Conservation (phyloP, 2,888 invertebrate genomes). For the Scotopteryx bipunctaria region DNA sequence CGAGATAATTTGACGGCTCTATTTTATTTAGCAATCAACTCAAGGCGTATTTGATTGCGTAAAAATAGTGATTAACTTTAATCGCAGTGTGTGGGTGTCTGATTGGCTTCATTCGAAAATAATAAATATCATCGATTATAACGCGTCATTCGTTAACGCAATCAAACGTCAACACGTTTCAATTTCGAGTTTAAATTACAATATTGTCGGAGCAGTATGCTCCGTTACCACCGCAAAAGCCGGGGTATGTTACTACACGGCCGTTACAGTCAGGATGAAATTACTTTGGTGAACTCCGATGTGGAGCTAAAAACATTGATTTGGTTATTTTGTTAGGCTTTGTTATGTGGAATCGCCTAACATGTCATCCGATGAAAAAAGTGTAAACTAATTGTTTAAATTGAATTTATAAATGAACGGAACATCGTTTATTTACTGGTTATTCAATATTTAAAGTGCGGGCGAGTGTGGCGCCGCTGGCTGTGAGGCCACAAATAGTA, state of each 20-base stretch:
- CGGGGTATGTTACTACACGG: conserved; percentile 35
- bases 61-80: conserved; percentile 29
- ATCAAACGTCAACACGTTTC: conserved; percentile 41
- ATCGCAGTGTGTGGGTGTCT: conserved; percentile 25
- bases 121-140: conserved; percentile 31
- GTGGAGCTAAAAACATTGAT: conserved; percentile 35
- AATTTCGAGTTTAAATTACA: conserved; percentile 46
- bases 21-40: conserved; percentile 42
- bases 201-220: conserved; percentile 43
- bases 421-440: conserved; percentile 18
- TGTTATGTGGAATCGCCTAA: conserved; percentile 29
- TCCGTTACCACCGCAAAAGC: conserved; percentile 46
- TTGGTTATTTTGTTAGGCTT: conserved; percentile 35
- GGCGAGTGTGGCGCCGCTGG: conserved; percentile 41
- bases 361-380: conserved; percentile 9
- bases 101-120: conserved; percentile 22
- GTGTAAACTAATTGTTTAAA: conserved; percentile 7
- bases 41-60: conserved; percentile 23
- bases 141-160: conserved; percentile 37
- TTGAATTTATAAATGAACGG: conserved; percentile 11
- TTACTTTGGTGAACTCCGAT: conserved; percentile 39
- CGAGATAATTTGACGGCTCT: conserved; percentile 44
- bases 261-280: conserved; percentile 37
- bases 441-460: conserved; percentile 30
- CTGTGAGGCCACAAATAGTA: conserved; percentile 60